phyloP scores from a whole-genome alignment of 2,113 vertebrate species.

The Sisor rabdophorus region DNA sequence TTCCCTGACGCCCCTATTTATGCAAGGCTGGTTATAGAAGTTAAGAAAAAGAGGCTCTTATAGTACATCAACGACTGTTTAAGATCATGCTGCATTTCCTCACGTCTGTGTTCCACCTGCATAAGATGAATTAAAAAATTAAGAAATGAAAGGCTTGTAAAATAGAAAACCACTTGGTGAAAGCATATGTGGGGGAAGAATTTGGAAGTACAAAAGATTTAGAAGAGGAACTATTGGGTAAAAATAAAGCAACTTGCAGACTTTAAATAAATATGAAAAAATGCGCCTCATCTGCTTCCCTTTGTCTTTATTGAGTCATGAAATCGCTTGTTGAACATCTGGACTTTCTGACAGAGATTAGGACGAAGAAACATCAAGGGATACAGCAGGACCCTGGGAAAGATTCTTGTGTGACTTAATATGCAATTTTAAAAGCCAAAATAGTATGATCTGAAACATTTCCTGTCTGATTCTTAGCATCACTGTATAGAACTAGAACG shows the following conservation, averaged over 20 bases:
- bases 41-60: constrained; percentile 17
- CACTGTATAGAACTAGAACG: background rate
- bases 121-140: constrained; percentile 31
- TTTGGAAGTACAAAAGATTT: constrained; percentile 26
- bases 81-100: background rate
- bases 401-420: background rate
- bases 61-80: background rate
- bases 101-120: constrained; percentile 34
- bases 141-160: constrained; percentile 34
- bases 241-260: background rate
- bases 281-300: constrained; percentile 18
- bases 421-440: background rate
- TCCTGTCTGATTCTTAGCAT: background rate
- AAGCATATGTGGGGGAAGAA: background rate
- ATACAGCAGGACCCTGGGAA: too few relatives aligned
- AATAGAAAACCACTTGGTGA: constrained; percentile 27
- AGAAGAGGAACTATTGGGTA: constrained; percentile 28
- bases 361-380: constrained; percentile 8
- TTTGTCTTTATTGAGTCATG: constrained; percentile 26
- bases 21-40: constrained; percentile 25
- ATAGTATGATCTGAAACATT: background rate
- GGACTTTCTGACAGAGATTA: constrained; percentile 11
- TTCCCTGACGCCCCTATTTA: constrained; percentile 40
- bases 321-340: constrained; percentile 24
- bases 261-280: constrained; percentile 23